Conservation (phyloP, 2,888 invertebrate genomes). For the Drosophila kokeensis region DNA sequence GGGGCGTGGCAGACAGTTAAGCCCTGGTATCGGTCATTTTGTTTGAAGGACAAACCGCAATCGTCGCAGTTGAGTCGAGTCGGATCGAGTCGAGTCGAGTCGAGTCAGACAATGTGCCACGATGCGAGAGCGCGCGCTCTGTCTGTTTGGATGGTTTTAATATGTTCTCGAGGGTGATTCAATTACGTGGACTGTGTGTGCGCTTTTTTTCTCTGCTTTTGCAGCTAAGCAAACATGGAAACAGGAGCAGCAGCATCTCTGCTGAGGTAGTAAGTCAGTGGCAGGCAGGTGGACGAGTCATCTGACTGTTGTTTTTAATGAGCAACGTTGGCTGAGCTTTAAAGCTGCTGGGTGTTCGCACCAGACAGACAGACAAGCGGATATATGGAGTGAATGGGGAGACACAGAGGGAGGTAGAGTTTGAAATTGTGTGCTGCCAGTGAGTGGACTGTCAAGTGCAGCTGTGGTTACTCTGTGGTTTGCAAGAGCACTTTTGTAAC, state of each 20-base stretch:
- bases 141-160: conserved; percentile 69
- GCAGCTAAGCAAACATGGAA: conserved; percentile 52
- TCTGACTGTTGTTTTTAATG: conserved; percentile 70
- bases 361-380: conserved; percentile 11
- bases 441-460: conserved; percentile 65
- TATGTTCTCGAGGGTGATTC: conserved; percentile 79
- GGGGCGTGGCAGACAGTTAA: conserved; percentile 41
- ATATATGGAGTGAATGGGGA: background rate
- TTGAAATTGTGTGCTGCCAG: conserved; percentile 22
- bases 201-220: conserved; percentile 43
- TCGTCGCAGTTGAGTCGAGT: conserved; percentile 40
- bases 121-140: conserved; percentile 22
- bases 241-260: conserved; percentile 17
- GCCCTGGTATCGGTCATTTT: conserved; percentile 68
- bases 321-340: conserved; percentile 55
- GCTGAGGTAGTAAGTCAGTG: conserved; percentile 43
- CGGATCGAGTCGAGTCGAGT: conserved; percentile 33
- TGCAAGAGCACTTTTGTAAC: conserved; percentile 52
- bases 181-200: conserved; percentile 72
- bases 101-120: conserved; percentile 59
- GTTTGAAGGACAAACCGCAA: conserved; percentile 74
- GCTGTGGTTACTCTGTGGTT: conserved; percentile 56
- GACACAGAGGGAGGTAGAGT: background rate
- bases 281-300: conserved; percentile 60
- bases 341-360: conserved; percentile 51